phyloP scores from a whole-genome alignment of 1,140 invertebrate genomes.

The Armadillidium nasatum region DNA sequence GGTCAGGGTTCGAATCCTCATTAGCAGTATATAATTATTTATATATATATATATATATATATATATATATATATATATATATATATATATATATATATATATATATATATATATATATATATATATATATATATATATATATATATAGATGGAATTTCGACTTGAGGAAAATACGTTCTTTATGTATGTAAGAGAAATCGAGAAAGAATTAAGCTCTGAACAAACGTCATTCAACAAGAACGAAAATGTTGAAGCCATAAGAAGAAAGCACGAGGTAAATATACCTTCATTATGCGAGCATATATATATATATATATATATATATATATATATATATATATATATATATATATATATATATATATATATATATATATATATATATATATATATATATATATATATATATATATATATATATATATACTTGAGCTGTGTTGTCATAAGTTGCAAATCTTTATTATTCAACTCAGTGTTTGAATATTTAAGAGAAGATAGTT shows the following conservation, averaged over 20 bases:
- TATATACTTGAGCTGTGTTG: neutral
- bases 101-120: conserved; percentile 18
- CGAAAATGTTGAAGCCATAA: conserved; percentile 67
- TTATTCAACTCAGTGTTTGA: too few relatives aligned
- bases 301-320: too few relatives aligned
- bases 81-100: conserved; percentile 18
- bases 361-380: too few relatives aligned
- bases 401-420: neutral
- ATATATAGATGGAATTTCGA: conserved; percentile 63
- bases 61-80: conserved; percentile 16
- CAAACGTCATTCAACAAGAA: conserved; percentile 79
- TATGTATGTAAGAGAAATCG: conserved; percentile 79
- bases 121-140: conserved; percentile 7
- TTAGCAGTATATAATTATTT: neutral
- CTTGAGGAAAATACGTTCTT: conserved; percentile 78
- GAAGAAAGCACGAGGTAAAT: conserved; percentile 60
- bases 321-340: too few relatives aligned
- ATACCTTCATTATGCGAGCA: too few relatives aligned
- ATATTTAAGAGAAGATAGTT: too few relatives aligned
- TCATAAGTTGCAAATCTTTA: too few relatives aligned
- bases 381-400: neutral
- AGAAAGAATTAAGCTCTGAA: conserved; percentile 78
- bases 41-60: conserved; percentile 16
- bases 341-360: too few relatives aligned
- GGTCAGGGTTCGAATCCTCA: too few relatives aligned